These are phyloP conservation scores for Eristalis tenax DNA, from an alignment of 2,888 invertebrate genomes.

Conservation along the genomic window DNA sequence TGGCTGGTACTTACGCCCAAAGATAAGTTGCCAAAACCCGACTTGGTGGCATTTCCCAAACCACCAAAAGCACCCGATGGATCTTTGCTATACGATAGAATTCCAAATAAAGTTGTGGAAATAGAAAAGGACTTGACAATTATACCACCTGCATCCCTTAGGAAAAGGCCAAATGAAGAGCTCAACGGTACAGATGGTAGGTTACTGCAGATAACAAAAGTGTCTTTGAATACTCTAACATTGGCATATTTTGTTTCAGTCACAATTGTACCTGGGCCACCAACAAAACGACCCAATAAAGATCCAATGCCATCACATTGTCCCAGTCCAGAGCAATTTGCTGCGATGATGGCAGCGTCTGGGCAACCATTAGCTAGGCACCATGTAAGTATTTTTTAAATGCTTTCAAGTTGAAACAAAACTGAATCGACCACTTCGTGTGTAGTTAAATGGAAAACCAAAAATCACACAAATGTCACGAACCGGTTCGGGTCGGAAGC, in stretches of 20 bases:
- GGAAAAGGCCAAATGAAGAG: slow-evolving; percentile 93
- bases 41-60: slow-evolving; percentile 92
- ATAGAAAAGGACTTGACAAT: slow-evolving; percentile 85
- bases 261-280: slow-evolving; percentile 83
- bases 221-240: background rate
- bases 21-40: slow-evolving; percentile 89
- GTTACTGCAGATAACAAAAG: background rate
- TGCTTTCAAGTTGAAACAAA: background rate
- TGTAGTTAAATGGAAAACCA: slow-evolving; percentile 90
- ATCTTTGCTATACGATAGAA: slow-evolving; percentile 92
- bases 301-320: slow-evolving; percentile 88
- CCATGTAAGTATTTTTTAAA: slow-evolving; percentile 82
- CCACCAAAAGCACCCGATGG: slow-evolving; percentile 95
- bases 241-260: slow-evolving; percentile 72
- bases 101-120: slow-evolving; percentile 88
- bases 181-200: slow-evolving; percentile 82
- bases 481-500: slow-evolving; percentile 89
- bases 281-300: slow-evolving; percentile 91
- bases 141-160: slow-evolving; percentile 85
- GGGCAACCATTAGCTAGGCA: slow-evolving; percentile 87
- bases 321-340: slow-evolving; percentile 87
- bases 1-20: slow-evolving; percentile 81
- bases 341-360: slow-evolving; percentile 87
- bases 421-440: background rate
- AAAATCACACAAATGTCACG: slow-evolving; percentile 90